Percentiles rank a stretch among this genome's conserved stretches.
Evolutionary conservation across 2,888 invertebrate species (phyloP).

Genomic region (Drosophila neonasuta): DNA sequence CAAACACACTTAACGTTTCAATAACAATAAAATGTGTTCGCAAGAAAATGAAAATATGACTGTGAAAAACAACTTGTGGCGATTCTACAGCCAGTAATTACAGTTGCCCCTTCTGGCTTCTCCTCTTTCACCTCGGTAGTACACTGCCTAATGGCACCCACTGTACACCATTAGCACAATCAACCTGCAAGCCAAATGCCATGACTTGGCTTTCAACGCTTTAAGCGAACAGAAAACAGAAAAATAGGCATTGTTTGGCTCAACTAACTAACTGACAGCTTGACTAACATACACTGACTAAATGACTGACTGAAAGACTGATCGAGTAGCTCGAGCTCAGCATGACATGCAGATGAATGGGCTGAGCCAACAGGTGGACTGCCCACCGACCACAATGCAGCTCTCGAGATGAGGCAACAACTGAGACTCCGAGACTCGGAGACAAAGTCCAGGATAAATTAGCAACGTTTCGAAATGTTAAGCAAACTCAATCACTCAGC

Average conservation of each 20-base stretch:
- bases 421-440: neutral
- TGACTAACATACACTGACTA: neutral
- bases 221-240: neutral
- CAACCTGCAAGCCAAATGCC: conserved; percentile 41
- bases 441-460: conserved; percentile 38
- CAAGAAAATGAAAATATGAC: too few relatives aligned
- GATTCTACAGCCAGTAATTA: conserved; percentile 61
- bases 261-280: conserved; percentile 5
- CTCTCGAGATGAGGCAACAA: conserved; percentile 27
- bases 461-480: conserved; percentile 14
- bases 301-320: conserved; percentile 4
- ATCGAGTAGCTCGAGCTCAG: conserved; percentile 1
- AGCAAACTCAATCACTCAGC: conserved; percentile 4
- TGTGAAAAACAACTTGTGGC: conserved; percentile 28
- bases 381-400: neutral
- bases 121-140: conserved; percentile 13
- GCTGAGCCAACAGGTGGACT: conserved; percentile 33
- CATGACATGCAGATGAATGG: conserved; percentile 54
- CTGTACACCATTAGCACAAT: conserved; percentile 53
- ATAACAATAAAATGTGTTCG: conserved; percentile 35
- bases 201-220: conserved; percentile 54
- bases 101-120: conserved; percentile 11
- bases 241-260: conserved; percentile 58
- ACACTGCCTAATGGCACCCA: conserved; percentile 52
- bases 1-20: neutral